Evolutionary conservation across 2,113 vertebrate species (phyloP).

Genomic region (Scomber colias): DNA sequence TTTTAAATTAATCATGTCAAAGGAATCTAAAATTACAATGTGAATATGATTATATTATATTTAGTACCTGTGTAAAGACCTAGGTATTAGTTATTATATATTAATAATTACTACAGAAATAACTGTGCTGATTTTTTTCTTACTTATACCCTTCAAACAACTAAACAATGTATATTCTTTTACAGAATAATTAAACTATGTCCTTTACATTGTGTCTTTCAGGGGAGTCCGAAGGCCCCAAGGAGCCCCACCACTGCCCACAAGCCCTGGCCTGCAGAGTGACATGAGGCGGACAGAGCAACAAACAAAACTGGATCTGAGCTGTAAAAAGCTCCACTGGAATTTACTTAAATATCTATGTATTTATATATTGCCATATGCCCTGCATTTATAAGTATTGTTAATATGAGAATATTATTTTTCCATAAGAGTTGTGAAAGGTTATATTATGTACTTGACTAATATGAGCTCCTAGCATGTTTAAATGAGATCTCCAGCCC

Average conservation of each 20-base stretch:
- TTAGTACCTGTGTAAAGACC: too few relatives aligned
- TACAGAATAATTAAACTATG: background rate
- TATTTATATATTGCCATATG: constrained; percentile 77
- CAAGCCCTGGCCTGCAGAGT: constrained; percentile 77
- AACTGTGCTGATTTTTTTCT: too few relatives aligned
- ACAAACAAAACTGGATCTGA: constrained; percentile 73
- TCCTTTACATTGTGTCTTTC: constrained; percentile 34
- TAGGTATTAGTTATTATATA: too few relatives aligned
- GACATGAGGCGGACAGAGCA: constrained; percentile 23
- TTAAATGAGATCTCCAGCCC: constrained; percentile 11
- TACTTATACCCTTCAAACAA: background rate
- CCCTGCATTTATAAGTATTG: constrained; percentile 74
- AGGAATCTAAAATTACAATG: too few relatives aligned
- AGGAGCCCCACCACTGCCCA: constrained; percentile 73
- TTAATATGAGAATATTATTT: constrained; percentile 76
- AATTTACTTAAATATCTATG: constrained; percentile 73
- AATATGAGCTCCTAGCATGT: constrained; percentile 51
- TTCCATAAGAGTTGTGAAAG: constrained; percentile 68
- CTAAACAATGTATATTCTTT: background rate
- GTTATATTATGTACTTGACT: constrained; percentile 62
- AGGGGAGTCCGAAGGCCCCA: constrained; percentile 78
- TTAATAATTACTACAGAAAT: too few relatives aligned
- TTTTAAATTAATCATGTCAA: too few relatives aligned
- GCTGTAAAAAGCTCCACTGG: constrained; percentile 77
- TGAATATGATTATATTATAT: too few relatives aligned